Evolutionary conservation across 2,113 vertebrate species (phyloP).

Genomic region (Circaetus gallicus): DNA sequence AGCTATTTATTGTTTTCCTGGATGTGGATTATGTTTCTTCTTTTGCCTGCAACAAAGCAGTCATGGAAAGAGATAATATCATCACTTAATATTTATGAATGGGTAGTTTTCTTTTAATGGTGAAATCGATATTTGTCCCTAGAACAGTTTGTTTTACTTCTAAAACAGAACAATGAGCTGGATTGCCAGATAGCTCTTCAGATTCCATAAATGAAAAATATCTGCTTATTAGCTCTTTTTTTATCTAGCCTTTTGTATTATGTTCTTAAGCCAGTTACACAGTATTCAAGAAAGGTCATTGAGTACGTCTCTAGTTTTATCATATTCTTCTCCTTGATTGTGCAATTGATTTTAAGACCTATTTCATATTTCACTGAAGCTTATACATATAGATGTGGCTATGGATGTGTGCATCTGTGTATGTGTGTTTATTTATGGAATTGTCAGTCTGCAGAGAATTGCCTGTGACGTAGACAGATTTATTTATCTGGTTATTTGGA

Average conservation of each 20-base stretch:
- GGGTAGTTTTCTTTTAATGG: slow-evolving; percentile 16
- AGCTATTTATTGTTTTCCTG: slow-evolving; percentile 17
- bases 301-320: not conserved
- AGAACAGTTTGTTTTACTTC: slow-evolving; percentile 31
- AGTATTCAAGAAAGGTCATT: not conserved
- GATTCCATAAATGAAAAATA: slow-evolving; percentile 2
- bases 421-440: slow-evolving; percentile 17
- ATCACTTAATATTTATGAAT: slow-evolving; percentile 44
- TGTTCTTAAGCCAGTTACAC: not conserved
- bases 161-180: not conserved
- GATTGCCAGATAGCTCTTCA: not conserved
- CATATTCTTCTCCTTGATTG: not conserved
- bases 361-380: not conserved
- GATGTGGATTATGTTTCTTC: not conserved
- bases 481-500: slow-evolving; percentile 43
- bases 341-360: not conserved
- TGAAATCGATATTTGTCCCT: not conserved
- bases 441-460: not conserved
- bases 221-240: not conserved
- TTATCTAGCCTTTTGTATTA: not conserved
- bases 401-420: not conserved
- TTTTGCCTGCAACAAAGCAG: not conserved
- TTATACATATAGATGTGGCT: not conserved
- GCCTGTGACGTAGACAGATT: not conserved
- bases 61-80: not conserved